These are phyloP conservation scores for Pteruthius melanotis DNA, from an alignment of 2,113 vertebrate genomes.

Conservation along the genomic window DNA sequence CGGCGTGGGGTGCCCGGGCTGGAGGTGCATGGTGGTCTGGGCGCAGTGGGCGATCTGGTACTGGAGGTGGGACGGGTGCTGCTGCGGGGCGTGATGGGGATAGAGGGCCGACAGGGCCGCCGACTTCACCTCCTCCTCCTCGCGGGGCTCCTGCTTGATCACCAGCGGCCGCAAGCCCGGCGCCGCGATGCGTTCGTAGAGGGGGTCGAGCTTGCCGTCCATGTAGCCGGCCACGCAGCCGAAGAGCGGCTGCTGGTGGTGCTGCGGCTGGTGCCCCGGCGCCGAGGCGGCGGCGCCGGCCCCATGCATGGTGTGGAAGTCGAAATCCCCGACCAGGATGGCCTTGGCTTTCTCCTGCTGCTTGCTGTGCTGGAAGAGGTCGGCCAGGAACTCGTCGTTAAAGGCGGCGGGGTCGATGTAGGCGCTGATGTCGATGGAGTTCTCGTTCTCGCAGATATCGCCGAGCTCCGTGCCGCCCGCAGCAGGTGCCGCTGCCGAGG, in stretches of 20 bases:
- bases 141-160: slow-evolving; percentile 94
- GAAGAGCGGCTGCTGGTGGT: slow-evolving; percentile 68
- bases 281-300: slow-evolving; percentile 35
- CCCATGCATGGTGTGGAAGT: slow-evolving; percentile 75
- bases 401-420: slow-evolving; percentile 96
- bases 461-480: slow-evolving; percentile 77
- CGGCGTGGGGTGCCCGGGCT: slow-evolving; percentile 93
- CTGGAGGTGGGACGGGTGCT: slow-evolving; percentile 88
- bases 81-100: slow-evolving; percentile 73
- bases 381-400: slow-evolving; percentile 98
- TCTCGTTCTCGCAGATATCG: slow-evolving; percentile 95
- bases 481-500: slow-evolving; percentile 76
- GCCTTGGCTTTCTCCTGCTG: slow-evolving; percentile 85
- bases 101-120: slow-evolving; percentile 79
- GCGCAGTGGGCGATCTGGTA: slow-evolving; percentile 96
- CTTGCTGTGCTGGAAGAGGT: slow-evolving; percentile 92
- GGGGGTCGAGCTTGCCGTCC: slow-evolving; percentile 86
- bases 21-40: slow-evolving; percentile 95
- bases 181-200: slow-evolving; percentile 82
- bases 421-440: slow-evolving; percentile 96
- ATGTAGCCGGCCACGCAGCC: slow-evolving; percentile 83
- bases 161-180: slow-evolving; percentile 85
- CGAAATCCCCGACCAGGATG: slow-evolving; percentile 84
- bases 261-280: slow-evolving; percentile 59
- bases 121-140: slow-evolving; percentile 84